Percentiles rank a stretch among this genome's conserved stretches.
phyloP scores from a whole-genome alignment of 2,888 invertebrate genomes.

The Trilocha varians region DNA sequence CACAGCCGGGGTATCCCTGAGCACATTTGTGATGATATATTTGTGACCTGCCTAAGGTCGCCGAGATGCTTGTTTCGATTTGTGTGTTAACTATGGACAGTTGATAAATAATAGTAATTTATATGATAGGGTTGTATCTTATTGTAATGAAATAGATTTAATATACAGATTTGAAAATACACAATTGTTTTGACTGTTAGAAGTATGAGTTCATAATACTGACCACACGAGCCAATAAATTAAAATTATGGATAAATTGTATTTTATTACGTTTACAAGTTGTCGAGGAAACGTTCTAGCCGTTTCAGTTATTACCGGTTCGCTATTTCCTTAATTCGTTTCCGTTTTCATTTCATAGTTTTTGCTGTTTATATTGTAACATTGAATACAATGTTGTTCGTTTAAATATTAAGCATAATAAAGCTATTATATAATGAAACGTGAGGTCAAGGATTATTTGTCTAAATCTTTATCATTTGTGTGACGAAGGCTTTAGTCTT shows the following conservation, averaged over 20 bases:
- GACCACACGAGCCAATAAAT: neutral
- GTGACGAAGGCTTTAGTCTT: conserved; percentile 1
- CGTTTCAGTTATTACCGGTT: neutral
- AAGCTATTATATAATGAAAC: neutral
- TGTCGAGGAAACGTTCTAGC: neutral
- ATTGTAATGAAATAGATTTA: too few species aligned
- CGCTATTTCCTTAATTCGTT: neutral
- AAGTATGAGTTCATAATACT: too few species aligned
- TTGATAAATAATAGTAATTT: too few species aligned
- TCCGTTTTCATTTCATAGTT: neutral
- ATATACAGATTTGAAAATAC: too few species aligned
- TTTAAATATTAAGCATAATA: neutral
- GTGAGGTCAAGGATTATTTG: conserved; percentile 2
- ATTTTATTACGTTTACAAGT: neutral
- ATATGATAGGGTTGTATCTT: too few species aligned
- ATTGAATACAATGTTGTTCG: neutral
- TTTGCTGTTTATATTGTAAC: neutral
- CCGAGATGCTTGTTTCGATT: too few species aligned
- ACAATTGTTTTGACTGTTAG: too few species aligned
- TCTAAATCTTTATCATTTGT: neutral
- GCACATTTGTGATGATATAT: too few species aligned
- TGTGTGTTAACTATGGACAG: too few species aligned
- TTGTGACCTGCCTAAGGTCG: too few species aligned
- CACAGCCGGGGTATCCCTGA: too few species aligned
- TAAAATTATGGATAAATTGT: neutral